These are phyloP conservation scores for Saguinus imperator DNA, from an alignment of 2,113 vertebrate species.

Conservation along the genomic window DNA sequence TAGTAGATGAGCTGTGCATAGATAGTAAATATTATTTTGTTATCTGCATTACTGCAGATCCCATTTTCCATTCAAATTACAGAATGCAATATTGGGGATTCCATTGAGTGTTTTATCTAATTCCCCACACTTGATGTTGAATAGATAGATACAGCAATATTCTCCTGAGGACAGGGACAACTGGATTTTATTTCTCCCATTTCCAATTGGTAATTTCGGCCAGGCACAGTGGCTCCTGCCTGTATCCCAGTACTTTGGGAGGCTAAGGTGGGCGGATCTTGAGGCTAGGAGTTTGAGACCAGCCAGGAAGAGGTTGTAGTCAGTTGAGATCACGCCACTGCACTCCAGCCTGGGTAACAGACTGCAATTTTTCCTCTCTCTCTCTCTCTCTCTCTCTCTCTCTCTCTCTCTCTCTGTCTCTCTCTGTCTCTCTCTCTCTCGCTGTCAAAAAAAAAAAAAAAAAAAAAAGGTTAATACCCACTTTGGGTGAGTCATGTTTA, in stretches of 20 bases:
- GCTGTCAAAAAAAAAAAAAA: too few relatives aligned
- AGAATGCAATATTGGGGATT: background rate
- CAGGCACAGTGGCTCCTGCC: too few relatives aligned
- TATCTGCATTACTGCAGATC: background rate
- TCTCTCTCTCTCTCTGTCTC: too few relatives aligned
- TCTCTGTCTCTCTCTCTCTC: too few relatives aligned
- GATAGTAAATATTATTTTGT: background rate
- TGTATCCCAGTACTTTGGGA: too few relatives aligned
- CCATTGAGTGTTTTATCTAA: background rate
- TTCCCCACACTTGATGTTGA: background rate
- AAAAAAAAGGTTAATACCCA: background rate
- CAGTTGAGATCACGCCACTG: too few relatives aligned
- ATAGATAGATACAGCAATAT: background rate
- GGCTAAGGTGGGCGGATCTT: too few relatives aligned
- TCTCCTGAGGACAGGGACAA: background rate
- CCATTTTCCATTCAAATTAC: background rate
- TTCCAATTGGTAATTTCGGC: too few relatives aligned
- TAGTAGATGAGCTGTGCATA: background rate
- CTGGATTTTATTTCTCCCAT: background rate
- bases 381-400: fast-evolving
- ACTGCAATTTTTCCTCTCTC: too few relatives aligned
- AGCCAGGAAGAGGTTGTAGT: too few relatives aligned
- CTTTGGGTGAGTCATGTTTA: background rate
- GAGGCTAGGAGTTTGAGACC: too few relatives aligned
- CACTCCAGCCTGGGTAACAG: too few relatives aligned